phyloP scores from a whole-genome alignment of 2,888 invertebrate genomes.

The Matsumyia berberina region DNA sequence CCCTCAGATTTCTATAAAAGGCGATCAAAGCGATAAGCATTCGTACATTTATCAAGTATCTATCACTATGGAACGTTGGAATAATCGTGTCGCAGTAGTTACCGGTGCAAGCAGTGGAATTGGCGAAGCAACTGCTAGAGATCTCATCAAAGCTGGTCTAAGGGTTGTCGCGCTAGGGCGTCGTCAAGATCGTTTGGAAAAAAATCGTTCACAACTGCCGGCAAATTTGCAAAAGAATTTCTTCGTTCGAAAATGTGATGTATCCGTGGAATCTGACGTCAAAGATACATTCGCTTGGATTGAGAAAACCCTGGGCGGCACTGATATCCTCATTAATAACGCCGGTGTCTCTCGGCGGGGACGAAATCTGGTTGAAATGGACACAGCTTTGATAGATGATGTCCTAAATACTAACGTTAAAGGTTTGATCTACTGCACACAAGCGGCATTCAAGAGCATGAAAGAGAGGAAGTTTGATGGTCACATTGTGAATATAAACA shows the following conservation, averaged over 20 bases:
- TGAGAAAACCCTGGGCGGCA: conserved; percentile 85
- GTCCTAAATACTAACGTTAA: conserved; percentile 85
- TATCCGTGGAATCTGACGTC: conserved; percentile 86
- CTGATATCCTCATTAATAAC: conserved; percentile 86
- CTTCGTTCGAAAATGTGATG: conserved; percentile 83
- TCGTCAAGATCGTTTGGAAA: conserved; percentile 79
- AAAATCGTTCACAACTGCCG: conserved; percentile 77
- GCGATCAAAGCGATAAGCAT: too few species aligned
- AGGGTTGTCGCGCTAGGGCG: conserved; percentile 86
- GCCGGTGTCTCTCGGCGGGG: too few species aligned
- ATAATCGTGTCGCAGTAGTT: conserved; percentile 86
- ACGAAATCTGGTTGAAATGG: conserved; percentile 63
- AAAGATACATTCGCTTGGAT: conserved; percentile 85
- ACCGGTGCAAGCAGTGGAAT: conserved; percentile 88
- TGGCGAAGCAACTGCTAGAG: conserved; percentile 85
- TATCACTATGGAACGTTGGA: conserved; percentile 81
- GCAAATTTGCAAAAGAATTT: conserved; percentile 74
- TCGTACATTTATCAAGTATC: background rate
- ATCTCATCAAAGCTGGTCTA: conserved; percentile 85
- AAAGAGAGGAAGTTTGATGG: conserved; percentile 81
- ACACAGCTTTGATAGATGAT: conserved; percentile 78
- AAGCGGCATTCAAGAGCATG: conserved; percentile 85
- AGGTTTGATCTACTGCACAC: conserved; percentile 84
- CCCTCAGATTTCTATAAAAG: too few species aligned
- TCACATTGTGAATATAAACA: conserved; percentile 81